Base-by-base conservation (phyloP, 2,888 invertebrate genomes). In the Laothoe populi region DNA sequence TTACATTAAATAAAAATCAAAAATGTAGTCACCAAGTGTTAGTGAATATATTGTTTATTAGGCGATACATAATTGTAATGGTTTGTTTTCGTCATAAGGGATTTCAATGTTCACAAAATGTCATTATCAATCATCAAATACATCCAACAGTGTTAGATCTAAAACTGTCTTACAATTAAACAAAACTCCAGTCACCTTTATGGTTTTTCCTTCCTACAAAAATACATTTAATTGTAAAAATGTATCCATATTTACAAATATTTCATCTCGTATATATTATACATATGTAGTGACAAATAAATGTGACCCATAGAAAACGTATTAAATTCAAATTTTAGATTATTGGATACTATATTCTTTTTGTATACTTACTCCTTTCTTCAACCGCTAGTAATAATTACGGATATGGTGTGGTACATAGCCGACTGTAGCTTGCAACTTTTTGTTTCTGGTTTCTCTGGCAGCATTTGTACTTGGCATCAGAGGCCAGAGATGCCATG, bases 121-220 rank as follows among this genome's bases (percentile, higher is more conserved):
- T 75, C 71, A 73, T 75, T 67, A 66, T 64, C 66, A 72, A 70
- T 61, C 72, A 76, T 79, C 74, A 72, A 71, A 66, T 65, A 72
- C 71, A 69, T 68, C 63, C 70, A 75, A 70, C 78, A 76, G 76
- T 75, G 74, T 78, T 73, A 76, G 74, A 72, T 75, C 70, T 69
- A 75, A 71, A n/a, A 67, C 58, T 49, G 53, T 61, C 53, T 61
- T 60, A 61, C 13, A 48, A 40, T 68, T 74, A 73, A 70, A 66
- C 70, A 70, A 72, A 68, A 68, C 72, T 68, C 64, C 66, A 66
- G 64, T 64, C 63, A 66, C n/a, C 76, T 77, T 78, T 71, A 79
- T 87, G 86, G 85, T 70, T 86, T 87, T 87, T 87, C 86, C 87
- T 87, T 87, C 86, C 73, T 78, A 77, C 26, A 53, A 26, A 53